Base-by-base conservation (phyloP, 2,113 vertebrate genomes). In the Pseudonaja textilis region DNA sequence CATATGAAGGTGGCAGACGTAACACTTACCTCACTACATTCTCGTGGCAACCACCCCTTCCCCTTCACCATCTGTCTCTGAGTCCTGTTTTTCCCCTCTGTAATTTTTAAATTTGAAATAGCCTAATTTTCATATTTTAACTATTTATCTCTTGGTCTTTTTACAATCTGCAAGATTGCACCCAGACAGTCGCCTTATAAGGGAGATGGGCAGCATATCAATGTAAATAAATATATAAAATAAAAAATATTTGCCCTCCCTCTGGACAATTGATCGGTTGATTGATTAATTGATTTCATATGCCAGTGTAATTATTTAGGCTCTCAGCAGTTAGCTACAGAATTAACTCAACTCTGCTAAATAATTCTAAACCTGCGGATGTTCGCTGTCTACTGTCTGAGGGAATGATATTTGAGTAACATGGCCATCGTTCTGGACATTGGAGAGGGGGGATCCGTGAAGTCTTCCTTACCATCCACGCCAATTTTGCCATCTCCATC, bases 401-500 rank as follows among this genome's bases (percentile, higher is more conserved):
- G 45, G 47, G 1, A 1, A 47, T 42, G 42, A 87, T 7, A 14
- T 14, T 14, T 87, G 7, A 26, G 25, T 26, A 50, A 42, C 74
- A 10, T 7, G 25, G 25, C 25, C 85, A 87, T 26, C 25, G 34
- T 6, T 26, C 25, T 42, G 45, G 89, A 47, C 16, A 61, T 45
- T 12, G 25, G 16, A 18, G 25, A 9, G 5, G 1, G 14, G 57
- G 25, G 8, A 5, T 54, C 39, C 3, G 2, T 18, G 1, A 39
- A 5, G 29, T 4, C 26, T 45, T 0, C 23, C 97, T 97, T 95
- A 98, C 98, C 97, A 88, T 98, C 97, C 94, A 97, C 95, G 96
- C 98, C 98, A 23, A 98, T 99, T 97, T 97, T 98, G 93, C 98
- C 98, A 0, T 98, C 98, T 52, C 98, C 97, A 92, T 98, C 98